These are phyloP conservation scores for Odocoileus hemionus DNA, from an alignment of 2,113 vertebrate genomes.

Conservation along the genomic window DNA sequence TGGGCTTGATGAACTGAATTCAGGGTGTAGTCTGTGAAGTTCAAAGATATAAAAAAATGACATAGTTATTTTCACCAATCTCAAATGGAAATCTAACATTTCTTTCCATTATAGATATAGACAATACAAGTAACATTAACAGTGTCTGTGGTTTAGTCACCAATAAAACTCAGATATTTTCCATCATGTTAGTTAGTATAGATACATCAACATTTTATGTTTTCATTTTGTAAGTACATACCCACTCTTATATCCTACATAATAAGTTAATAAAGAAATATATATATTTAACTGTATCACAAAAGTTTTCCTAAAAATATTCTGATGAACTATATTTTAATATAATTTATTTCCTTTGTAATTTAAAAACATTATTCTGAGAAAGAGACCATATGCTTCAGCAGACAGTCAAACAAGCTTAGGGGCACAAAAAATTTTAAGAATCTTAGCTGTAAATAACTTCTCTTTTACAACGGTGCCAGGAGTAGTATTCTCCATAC, in stretches of 20 bases:
- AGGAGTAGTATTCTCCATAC: not conserved
- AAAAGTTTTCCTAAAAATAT: slow-evolving; percentile 5
- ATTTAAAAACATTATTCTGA: slow-evolving; percentile 12
- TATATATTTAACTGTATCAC: not conserved
- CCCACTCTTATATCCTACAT: not conserved
- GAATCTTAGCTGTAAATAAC: not conserved
- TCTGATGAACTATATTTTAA: not conserved
- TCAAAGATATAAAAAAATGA: not conserved
- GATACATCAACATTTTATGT: not conserved
- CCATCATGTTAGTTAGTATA: not conserved
- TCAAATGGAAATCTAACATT: slow-evolving; percentile 12
- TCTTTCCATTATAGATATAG: not conserved
- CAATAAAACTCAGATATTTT: not conserved
- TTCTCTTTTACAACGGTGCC: not conserved
- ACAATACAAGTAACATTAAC: not conserved
- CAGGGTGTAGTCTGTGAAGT: not conserved
- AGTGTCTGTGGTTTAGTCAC: not conserved
- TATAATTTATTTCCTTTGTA: not conserved
- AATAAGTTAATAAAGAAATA: not conserved
- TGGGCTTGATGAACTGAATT: not conserved
- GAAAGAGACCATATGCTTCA: not conserved
- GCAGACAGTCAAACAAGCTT: not conserved
- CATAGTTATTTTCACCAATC: not conserved
- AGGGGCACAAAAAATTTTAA: not conserved
- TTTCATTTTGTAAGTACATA: not conserved